Percentiles rank a stretch among this genome's conserved stretches.
Conservation (phyloP, 2,797 vertebrate genomes). For the Falco concolor region DNA sequence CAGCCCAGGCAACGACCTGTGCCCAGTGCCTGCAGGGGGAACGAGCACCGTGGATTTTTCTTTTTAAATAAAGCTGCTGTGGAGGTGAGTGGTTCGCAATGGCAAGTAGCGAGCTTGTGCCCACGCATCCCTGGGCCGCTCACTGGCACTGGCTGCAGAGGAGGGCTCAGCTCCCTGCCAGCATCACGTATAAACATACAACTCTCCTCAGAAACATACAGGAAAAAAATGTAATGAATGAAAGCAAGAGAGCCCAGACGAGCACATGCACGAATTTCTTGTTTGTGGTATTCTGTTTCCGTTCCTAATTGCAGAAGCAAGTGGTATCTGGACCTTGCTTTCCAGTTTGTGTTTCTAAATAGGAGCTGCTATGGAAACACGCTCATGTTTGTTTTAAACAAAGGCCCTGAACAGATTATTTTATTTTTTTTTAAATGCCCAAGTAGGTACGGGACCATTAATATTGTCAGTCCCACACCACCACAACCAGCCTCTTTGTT, state of each 20-base stretch:
- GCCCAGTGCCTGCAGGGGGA: background rate
- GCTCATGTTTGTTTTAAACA: background rate
- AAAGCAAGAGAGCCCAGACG: background rate
- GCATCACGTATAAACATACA: conserved; percentile 7
- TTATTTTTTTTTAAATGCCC: background rate
- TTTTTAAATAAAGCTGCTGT: background rate
- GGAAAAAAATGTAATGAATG: background rate
- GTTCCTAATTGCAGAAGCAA: background rate
- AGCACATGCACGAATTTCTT: background rate
- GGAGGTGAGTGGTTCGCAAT: background rate
- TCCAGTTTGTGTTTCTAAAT: background rate
- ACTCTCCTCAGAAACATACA: conserved; percentile 41
- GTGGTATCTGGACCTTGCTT: background rate
- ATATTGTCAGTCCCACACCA: background rate
- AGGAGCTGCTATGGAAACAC: background rate
- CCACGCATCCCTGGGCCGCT: background rate
- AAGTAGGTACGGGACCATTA: background rate
- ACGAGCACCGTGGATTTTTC: background rate
- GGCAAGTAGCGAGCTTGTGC: background rate
- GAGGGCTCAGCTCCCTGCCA: background rate
- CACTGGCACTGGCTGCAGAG: conserved; percentile 18
- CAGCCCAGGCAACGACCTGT: background rate
- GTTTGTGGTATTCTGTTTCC: background rate
- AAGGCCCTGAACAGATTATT: background rate
- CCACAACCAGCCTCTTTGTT: background rate